Percentiles rank a stretch among this genome's conserved stretches.
Conservation (phyloP, 2,888 invertebrate species). For the Hemithea aestivaria region DNA sequence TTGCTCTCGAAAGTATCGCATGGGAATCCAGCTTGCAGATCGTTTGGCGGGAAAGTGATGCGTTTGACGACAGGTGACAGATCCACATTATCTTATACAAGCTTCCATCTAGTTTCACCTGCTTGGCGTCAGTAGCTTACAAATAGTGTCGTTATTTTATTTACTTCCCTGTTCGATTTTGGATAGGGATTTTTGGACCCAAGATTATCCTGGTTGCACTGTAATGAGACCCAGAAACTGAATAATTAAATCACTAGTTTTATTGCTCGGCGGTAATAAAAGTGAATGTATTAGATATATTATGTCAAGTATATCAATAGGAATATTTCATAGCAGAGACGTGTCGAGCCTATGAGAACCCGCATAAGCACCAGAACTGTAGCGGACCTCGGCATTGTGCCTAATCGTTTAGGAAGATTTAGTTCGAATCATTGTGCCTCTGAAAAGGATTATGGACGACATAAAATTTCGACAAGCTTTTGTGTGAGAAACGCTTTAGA, state of each 20-base stretch:
- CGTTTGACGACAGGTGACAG: conserved; percentile 50
- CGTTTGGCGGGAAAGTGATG: conserved; percentile 61
- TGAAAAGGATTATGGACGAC: conserved; percentile 38
- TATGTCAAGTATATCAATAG: conserved; percentile 7
- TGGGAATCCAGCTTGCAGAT: conserved; percentile 59
- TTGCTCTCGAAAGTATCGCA: conserved; percentile 42
- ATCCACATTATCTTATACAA: conserved; percentile 19
- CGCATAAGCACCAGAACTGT: conserved; percentile 51
- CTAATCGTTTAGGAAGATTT: conserved; percentile 45
- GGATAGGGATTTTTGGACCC: no score
- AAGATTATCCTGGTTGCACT: no score
- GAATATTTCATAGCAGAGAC: conserved; percentile 36
- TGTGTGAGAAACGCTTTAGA: conserved; percentile 31
- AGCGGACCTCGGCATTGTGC: conserved; percentile 48
- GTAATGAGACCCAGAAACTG: no score
- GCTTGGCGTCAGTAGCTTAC: no score
- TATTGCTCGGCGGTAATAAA: no score
- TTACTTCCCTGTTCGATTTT: no score
- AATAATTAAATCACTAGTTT: no score
- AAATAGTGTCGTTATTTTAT: no score
- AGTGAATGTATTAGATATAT: no score
- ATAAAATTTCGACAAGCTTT: conserved; percentile 38
- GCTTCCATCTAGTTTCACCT: no score
- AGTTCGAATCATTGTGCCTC: conserved; percentile 38
- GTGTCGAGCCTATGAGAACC: conserved; percentile 60